These are phyloP conservation scores for Cydia fagiglandana DNA, from an alignment of 1,140 invertebrate species.

Conservation along the genomic window DNA sequence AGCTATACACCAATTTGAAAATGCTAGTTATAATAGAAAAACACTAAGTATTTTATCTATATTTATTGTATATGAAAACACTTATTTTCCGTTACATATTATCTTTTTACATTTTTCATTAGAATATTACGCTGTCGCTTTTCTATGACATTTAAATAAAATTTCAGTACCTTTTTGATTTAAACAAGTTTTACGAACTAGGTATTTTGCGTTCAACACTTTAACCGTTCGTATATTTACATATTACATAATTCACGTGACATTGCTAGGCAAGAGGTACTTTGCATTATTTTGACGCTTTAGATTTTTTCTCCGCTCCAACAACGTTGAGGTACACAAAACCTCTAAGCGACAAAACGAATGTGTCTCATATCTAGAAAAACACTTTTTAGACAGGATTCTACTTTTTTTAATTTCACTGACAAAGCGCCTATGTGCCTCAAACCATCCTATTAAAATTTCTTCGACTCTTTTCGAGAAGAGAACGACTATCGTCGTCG, in stretches of 20 bases:
- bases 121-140: slow-evolving; percentile 58
- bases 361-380: neutral
- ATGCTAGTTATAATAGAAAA: slow-evolving; percentile 66
- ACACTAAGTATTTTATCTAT: slow-evolving; percentile 55
- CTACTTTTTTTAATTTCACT: neutral
- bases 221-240: slow-evolving; percentile 21
- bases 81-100: slow-evolving; percentile 58
- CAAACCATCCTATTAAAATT: slow-evolving; percentile 21
- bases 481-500: neutral
- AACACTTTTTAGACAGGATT: neutral
- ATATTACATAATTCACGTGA: neutral
- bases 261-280: slow-evolving; percentile 7
- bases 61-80: slow-evolving; percentile 75
- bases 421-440: slow-evolving; percentile 22
- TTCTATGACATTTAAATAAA: slow-evolving; percentile 38
- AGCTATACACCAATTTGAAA: slow-evolving; percentile 39
- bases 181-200: slow-evolving; percentile 17
- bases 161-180: slow-evolving; percentile 45
- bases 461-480: neutral
- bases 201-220: slow-evolving; percentile 31
- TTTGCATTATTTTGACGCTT: neutral
- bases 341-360: too few relatives aligned
- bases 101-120: slow-evolving; percentile 45
- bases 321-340: too few relatives aligned
- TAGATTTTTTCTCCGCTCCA: neutral